phyloP scores from a whole-genome alignment of 1,140 invertebrate genomes.

The Euwallacea similis region DNA sequence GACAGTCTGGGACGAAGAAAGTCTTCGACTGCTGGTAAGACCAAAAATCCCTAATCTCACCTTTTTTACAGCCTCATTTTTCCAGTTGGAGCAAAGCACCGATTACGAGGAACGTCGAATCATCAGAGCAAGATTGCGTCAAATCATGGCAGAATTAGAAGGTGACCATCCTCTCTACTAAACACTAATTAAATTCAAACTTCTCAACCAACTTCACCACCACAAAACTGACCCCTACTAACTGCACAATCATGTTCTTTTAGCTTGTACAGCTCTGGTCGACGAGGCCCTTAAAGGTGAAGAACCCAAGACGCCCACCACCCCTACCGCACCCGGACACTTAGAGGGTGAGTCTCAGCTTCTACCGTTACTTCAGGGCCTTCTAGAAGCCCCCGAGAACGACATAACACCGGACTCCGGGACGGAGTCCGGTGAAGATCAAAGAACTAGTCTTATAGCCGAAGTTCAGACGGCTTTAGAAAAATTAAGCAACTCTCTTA shows the following conservation, averaged over 20 bases:
- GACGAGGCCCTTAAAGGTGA: conserved; percentile 57
- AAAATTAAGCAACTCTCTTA: conserved; percentile 71
- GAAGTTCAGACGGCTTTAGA: conserved; percentile 79
- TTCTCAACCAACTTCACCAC: neutral
- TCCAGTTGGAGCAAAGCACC: conserved; percentile 79
- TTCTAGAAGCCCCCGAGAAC: conserved; percentile 46
- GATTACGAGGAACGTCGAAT: conserved; percentile 84
- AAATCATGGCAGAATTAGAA: conserved; percentile 78
- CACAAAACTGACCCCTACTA: neutral
- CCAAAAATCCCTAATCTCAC: conserved; percentile 2
- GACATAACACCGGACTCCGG: conserved; percentile 60
- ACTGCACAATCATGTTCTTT: conserved; percentile 16
- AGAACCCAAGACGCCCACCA: conserved; percentile 48
- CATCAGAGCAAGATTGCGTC: conserved; percentile 74
- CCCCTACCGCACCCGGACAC: conserved; percentile 49
- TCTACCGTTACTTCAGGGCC: conserved; percentile 62
- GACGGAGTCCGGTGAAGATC: conserved; percentile 69
- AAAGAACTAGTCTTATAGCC: conserved; percentile 63
- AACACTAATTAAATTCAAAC: neutral
- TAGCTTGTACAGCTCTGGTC: conserved; percentile 64
- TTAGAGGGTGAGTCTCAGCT: conserved; percentile 61
- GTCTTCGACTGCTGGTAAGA: conserved; percentile 71
- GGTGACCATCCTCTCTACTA: conserved; percentile 54
- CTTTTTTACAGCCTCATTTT: conserved; percentile 29
- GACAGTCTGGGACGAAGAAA: conserved; percentile 73